Evolutionary conservation across 2,113 vertebrate species (phyloP).

Genomic region (Boleophthalmus pectinirostris): DNA sequence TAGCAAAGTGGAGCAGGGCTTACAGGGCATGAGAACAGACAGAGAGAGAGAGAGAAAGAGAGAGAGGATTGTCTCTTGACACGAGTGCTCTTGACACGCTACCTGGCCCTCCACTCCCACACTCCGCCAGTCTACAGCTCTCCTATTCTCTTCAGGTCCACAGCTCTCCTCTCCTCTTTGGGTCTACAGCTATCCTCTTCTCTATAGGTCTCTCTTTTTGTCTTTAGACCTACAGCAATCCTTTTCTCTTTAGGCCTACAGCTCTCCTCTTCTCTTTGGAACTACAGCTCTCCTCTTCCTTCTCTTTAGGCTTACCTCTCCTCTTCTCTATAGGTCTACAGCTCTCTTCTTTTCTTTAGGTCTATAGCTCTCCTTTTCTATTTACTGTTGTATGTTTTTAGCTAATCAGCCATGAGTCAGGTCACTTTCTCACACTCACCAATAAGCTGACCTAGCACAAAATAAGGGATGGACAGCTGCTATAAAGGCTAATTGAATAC

Average conservation of each 20-base stretch:
- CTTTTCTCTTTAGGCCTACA: neutral
- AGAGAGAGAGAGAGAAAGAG: constrained; percentile 43
- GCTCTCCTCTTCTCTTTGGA: constrained; percentile 43
- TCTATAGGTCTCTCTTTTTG: too few species aligned
- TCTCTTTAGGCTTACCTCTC: too few species aligned
- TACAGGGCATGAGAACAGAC: constrained; percentile 13
- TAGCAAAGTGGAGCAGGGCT: constrained; percentile 24
- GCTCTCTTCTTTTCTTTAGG: too few species aligned
- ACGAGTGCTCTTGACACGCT: constrained; percentile 62
- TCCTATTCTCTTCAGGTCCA: neutral
- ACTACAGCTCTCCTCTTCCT: too few species aligned
- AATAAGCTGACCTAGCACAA: constrained; percentile 16
- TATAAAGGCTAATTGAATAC: constrained; percentile 16
- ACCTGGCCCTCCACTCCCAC: constrained; percentile 59
- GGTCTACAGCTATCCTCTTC: too few species aligned
- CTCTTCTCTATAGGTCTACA: too few species aligned
- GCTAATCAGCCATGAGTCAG: constrained; percentile 46
- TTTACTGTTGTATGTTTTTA: constrained; percentile 40
- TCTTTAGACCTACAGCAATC: too few species aligned
- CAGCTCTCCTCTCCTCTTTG: too few species aligned
- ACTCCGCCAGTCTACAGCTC: constrained; percentile 42
- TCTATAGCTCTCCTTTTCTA: constrained; percentile 20
- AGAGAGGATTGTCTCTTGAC: constrained; percentile 62
- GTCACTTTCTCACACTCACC: constrained; percentile 41
- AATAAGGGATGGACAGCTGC: constrained; percentile 10